Percentiles rank a stretch among this genome's conserved stretches.
Evolutionary conservation across 2,797 vertebrate genomes (phyloP).

Genomic region (Trachops cirrhosus): DNA sequence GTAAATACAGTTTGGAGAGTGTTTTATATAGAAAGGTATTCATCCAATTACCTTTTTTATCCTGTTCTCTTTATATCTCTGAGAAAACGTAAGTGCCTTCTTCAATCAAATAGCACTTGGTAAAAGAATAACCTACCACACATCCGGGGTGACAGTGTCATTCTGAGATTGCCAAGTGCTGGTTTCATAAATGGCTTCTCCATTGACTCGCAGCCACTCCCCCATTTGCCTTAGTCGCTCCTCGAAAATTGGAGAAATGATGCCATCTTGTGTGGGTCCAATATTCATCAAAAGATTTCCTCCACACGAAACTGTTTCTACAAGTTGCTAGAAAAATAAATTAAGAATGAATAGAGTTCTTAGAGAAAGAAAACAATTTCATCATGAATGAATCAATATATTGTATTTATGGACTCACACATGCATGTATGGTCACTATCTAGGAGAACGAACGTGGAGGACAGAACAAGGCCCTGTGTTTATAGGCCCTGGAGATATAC

Average conservation of each 20-base stretch:
- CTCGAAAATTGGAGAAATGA: constrained; percentile 91
- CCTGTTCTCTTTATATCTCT: not conserved
- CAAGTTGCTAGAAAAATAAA: constrained; percentile 86
- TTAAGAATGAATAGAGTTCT: constrained; percentile 27
- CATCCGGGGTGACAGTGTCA: constrained; percentile 83
- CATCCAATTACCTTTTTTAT: not conserved
- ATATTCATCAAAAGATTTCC: constrained; percentile 97
- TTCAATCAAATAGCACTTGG: not conserved
- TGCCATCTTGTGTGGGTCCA: constrained; percentile 92
- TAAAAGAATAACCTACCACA: constrained; percentile 87
- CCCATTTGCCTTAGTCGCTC: constrained; percentile 95
- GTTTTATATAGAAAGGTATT: not conserved
- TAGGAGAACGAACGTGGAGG: not conserved
- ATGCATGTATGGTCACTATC: not conserved
- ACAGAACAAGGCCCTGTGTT: not conserved
- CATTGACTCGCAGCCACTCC: constrained; percentile 92
- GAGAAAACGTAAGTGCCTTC: not conserved
- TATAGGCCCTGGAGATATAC: not conserved
- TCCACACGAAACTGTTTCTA: constrained; percentile 94
- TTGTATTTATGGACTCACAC: not conserved
- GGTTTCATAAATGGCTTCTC: constrained; percentile 92
- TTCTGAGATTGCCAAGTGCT: constrained; percentile 92
- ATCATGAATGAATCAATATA: not conserved
- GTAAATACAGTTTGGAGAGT: not conserved
- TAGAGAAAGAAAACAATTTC: not conserved